Percentiles rank a stretch among this genome's conserved stretches.
Conservation (phyloP, 2,888 invertebrate genomes). For the Exephanes ischioxanthus region DNA sequence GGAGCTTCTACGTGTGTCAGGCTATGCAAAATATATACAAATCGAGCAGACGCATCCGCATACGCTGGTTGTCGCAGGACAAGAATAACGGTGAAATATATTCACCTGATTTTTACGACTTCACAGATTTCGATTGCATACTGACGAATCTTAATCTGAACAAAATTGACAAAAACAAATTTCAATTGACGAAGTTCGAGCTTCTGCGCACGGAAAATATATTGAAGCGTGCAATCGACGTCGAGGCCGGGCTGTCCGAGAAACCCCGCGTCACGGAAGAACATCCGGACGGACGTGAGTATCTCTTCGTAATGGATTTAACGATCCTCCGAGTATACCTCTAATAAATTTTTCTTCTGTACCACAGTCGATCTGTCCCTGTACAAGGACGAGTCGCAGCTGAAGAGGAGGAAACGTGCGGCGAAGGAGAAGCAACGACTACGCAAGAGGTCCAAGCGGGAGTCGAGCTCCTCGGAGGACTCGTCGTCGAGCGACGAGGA, state of each 20-base stretch:
- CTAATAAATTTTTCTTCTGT: conserved; percentile 23
- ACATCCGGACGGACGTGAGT: conserved; percentile 94
- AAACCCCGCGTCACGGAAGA: conserved; percentile 90
- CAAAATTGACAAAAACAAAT: conserved; percentile 90
- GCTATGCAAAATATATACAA: conserved; percentile 96
- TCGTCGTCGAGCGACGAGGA: conserved; percentile 75
- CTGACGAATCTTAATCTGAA: conserved; percentile 93
- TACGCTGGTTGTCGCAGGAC: conserved; percentile 95
- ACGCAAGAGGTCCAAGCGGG: conserved; percentile 78
- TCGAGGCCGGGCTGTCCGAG: conserved; percentile 90
- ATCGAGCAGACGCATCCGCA: conserved; percentile 93
- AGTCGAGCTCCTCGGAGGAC: conserved; percentile 76
- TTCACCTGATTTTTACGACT: conserved; percentile 95
- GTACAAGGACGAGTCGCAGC: conserved; percentile 93
- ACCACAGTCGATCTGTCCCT: conserved; percentile 92
- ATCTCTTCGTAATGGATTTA: conserved; percentile 29
- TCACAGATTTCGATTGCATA: conserved; percentile 96
- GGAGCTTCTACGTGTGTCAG: conserved; percentile 95
- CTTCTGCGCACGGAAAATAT: conserved; percentile 93
- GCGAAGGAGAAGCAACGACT: conserved; percentile 83
- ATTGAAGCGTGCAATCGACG: conserved; percentile 92
- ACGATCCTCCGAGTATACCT: background rate
- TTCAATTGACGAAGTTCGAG: conserved; percentile 90
- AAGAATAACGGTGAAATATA: conserved; percentile 90
- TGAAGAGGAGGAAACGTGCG: conserved; percentile 87